phyloP scores from a whole-genome alignment of 1,140 invertebrate species.

The Phortica variegata region DNA sequence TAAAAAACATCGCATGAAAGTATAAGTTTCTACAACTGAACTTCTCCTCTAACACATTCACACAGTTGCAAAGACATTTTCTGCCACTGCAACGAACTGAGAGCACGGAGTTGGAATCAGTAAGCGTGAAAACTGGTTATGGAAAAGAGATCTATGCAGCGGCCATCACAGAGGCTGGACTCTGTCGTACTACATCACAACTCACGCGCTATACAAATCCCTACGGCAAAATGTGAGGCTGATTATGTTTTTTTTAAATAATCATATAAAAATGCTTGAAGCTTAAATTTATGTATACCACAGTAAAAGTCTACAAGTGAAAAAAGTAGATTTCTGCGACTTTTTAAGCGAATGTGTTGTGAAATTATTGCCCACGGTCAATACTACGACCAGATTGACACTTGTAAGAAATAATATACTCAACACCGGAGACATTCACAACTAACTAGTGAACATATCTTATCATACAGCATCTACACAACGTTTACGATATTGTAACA shows the following conservation, averaged over 20 bases:
- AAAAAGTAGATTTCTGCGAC: slow-evolving; percentile 2
- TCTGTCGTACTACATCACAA: slow-evolving; percentile 36
- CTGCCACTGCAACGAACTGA: not conserved
- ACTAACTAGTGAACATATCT: not conserved
- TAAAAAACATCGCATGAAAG: not conserved
- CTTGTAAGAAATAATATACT: not conserved
- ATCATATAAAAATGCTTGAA: no score
- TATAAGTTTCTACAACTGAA: not conserved
- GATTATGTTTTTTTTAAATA: no score
- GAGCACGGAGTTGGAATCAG: no score
- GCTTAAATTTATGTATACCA: not conserved
- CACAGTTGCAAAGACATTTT: slow-evolving; percentile 11
- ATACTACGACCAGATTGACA: not conserved
- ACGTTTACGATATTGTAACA: slow-evolving; percentile 37
- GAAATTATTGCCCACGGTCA: slow-evolving; percentile 13
- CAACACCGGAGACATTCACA: not conserved
- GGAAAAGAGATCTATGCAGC: slow-evolving; percentile 24
- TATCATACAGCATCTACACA: slow-evolving; percentile 33
- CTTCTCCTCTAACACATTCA: not conserved
- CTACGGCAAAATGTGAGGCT: slow-evolving; percentile 25
- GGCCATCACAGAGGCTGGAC: slow-evolving; percentile 37
- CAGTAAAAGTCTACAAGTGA: slow-evolving; percentile 7
- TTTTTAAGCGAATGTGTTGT: slow-evolving; percentile 12
- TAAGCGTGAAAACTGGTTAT: no score
- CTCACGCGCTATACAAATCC: slow-evolving; percentile 35